Evolutionary conservation across 2,113 vertebrate genomes (phyloP).

Genomic region (Pardalotus punctatus): DNA sequence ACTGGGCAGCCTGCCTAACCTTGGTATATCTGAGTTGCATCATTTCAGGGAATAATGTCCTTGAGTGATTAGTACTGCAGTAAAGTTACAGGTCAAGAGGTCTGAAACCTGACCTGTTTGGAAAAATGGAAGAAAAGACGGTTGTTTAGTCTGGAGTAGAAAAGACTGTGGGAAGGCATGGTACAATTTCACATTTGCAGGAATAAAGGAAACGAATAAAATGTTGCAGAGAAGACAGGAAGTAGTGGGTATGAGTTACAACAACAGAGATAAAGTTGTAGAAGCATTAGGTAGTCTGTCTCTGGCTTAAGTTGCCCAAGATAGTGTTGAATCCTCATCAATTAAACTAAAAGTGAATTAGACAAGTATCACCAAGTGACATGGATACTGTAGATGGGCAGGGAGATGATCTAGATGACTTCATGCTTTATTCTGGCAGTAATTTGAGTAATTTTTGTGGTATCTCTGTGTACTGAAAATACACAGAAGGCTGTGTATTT

Average conservation of each 20-base stretch:
- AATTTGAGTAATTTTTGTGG: neutral
- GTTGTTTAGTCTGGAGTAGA: neutral
- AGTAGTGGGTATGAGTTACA: neutral
- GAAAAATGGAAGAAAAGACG: neutral
- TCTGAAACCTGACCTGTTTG: conserved; percentile 3
- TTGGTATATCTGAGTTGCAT: neutral
- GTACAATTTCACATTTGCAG: neutral
- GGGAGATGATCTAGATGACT: neutral
- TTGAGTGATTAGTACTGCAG: neutral
- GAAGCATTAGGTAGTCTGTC: neutral
- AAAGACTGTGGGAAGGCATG: neutral
- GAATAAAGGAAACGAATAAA: neutral
- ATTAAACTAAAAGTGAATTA: neutral
- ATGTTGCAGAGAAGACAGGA: neutral
- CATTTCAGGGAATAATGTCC: neutral
- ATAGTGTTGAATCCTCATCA: neutral
- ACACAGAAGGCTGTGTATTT: neutral
- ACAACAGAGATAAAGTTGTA: neutral
- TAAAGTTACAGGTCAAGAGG: neutral
- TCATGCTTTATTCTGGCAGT: neutral
- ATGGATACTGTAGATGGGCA: neutral
- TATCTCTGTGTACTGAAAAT: neutral
- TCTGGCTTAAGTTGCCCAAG: neutral
- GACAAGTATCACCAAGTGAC: neutral
- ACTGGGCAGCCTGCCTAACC: neutral